Percentiles rank a stretch among this genome's conserved stretches.
phyloP scores from a whole-genome alignment of 2,888 invertebrate species.

The Periphyllus acericola region DNA sequence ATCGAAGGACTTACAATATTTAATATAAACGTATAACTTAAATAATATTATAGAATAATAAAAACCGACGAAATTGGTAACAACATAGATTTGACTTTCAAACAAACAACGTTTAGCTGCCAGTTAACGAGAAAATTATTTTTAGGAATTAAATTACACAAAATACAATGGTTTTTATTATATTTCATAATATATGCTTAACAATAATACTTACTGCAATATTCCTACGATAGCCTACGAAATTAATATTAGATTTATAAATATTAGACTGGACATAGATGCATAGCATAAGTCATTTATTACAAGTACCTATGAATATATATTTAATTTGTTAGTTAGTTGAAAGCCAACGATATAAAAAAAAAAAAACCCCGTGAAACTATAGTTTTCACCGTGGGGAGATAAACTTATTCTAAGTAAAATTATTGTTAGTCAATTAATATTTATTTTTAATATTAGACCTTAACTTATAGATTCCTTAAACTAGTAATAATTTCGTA shows the following conservation, averaged over 20 bases:
- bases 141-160: constrained; percentile 20
- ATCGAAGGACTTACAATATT: constrained; percentile 12
- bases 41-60: constrained; percentile 18
- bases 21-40: not conserved
- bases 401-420: constrained; percentile 12
- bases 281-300: not conserved
- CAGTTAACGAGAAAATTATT: not conserved
- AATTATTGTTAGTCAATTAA: not conserved
- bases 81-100: constrained; percentile 31
- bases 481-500: constrained; percentile 56
- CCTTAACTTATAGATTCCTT: constrained; percentile 27
- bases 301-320: not conserved
- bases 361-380: not conserved
- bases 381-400: constrained; percentile 15
- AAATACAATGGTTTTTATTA: constrained; percentile 10
- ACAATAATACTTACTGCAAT: constrained; percentile 8
- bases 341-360: constrained; percentile 4
- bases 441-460: constrained; percentile 43
- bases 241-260: not conserved
- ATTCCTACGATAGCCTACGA: constrained; percentile 27
- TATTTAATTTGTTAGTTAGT: constrained; percentile 14
- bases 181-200: constrained; percentile 2
- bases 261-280: not conserved
- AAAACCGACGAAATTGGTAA: constrained; percentile 42
- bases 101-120: constrained; percentile 7